Base-by-base conservation (phyloP, 2,888 invertebrate genomes). In the Pristionchus maxplancki region DNA sequence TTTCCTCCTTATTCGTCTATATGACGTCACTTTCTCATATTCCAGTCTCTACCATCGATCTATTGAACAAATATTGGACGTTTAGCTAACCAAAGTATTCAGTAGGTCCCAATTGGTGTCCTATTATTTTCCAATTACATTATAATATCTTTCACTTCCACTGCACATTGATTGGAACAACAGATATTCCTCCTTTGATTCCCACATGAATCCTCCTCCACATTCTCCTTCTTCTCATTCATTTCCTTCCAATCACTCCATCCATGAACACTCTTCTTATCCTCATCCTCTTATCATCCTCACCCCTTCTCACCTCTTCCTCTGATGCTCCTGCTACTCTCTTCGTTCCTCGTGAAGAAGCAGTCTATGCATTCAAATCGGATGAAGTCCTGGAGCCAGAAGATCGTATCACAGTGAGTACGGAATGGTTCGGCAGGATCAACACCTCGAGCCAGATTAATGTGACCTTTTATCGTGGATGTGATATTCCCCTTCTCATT, bases 401-500 rank as follows among this genome's bases (percentile, higher is more conserved):
- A n/a, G 81, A 81, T 50, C 81, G 50, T 31, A 48, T 81, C 81
- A 50, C 15, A 24, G 81, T 81, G 3, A 13, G 11, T 1, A 40
- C 74, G 6, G 81, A 24, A 74, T 40, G 44, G 44, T 6, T 44
- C 0, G 34, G 78, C 17, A 17, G 31, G n/a, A 44, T 74, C 31
- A 24, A 74, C 13, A 74, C 20, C 50, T 15, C 13, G 6, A 13
- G 24, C 28, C 28, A 44, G 31, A 50, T 81, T 17, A 50, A 50
- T 24, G 50, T 81, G 20, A 50, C 81, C 13, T 31, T 81, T 28
- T 81, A 81, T 40, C 4, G 1, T 4, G 81, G 81, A 81, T 81
- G 48, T 50, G 48, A 81, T 44, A 78, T 78, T 78, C 78, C 78
- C 40, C 78, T 78, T 1, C 44, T 37, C 24, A 31, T 78, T 37